Percentiles rank a stretch among this genome's conserved stretches.
Conservation (phyloP, 2,888 invertebrate species). For the Chymomyza procnemis region DNA sequence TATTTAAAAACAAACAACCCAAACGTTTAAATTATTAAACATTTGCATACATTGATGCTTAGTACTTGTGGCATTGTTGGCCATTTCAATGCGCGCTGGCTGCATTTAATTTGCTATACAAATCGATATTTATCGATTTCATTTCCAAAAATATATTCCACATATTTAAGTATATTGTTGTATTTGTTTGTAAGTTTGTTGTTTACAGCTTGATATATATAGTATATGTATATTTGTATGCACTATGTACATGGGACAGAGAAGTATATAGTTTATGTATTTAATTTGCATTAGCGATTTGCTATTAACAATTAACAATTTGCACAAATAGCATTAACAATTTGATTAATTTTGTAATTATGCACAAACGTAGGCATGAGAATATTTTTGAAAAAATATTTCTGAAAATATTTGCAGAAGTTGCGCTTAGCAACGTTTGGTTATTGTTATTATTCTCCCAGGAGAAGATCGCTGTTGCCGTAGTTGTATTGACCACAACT, state of each 20-base stretch:
- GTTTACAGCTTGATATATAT: too few relatives aligned
- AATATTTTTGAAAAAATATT: neutral
- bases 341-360: neutral
- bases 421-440: neutral
- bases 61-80: conserved; percentile 27
- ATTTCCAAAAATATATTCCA: conserved; percentile 5
- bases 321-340: neutral
- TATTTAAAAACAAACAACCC: conserved; percentile 37
- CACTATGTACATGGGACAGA: neutral
- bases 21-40: conserved; percentile 39
- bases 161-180: conserved; percentile 16
- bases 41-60: conserved; percentile 32
- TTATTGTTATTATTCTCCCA: neutral
- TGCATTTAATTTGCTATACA: conserved; percentile 24
- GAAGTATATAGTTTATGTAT: neutral
- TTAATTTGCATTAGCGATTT: neutral
- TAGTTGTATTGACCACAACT: neutral
- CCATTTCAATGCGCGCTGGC: conserved; percentile 10
- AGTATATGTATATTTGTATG: neutral
- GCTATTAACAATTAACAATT: neutral
- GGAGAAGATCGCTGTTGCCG: neutral
- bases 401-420: neutral
- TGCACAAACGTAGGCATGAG: neutral
- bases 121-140: neutral
- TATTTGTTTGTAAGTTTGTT: too few relatives aligned